Conservation (phyloP, 2,113 vertebrate species). For the Hirundichthys speculiger region DNA sequence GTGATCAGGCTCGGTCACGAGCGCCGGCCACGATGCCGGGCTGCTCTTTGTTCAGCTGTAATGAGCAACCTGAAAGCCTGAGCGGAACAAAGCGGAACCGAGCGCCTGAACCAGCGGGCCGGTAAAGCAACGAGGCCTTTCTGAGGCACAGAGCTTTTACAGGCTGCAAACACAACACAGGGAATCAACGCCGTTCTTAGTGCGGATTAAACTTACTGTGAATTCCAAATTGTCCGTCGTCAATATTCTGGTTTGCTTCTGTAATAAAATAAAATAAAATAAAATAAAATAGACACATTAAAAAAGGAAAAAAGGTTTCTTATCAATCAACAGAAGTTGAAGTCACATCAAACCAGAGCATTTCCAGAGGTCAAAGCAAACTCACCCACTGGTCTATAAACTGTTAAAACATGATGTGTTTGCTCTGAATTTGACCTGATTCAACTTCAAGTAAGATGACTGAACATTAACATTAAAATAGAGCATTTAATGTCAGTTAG, state of each 20-base stretch:
- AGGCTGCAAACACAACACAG: too few relatives aligned
- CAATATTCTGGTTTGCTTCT: slow-evolving; percentile 82
- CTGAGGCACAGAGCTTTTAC: too few relatives aligned
- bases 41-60: neutral
- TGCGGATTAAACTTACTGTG: slow-evolving; percentile 85
- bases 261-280: slow-evolving; percentile 67
- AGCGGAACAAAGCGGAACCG: slow-evolving; percentile 13
- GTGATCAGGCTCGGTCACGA: slow-evolving; percentile 15
- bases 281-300: slow-evolving; percentile 19
- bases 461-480: neutral
- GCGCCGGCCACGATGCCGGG: neutral
- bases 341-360: slow-evolving; percentile 39
- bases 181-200: too few relatives aligned
- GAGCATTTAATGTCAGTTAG: neutral
- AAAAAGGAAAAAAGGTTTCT: neutral
- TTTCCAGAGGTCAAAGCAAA: neutral
- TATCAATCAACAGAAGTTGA: neutral
- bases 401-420: neutral
- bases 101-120: neutral
- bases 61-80: slow-evolving; percentile 8
- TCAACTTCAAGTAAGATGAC: neutral
- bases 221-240: slow-evolving; percentile 92
- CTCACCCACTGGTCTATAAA: neutral
- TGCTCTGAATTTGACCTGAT: slow-evolving; percentile 30
- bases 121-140: too few relatives aligned